Evolutionary conservation across 1,140 invertebrate genomes (phyloP).

Genomic region (Drosophila quadrilineata): DNA sequence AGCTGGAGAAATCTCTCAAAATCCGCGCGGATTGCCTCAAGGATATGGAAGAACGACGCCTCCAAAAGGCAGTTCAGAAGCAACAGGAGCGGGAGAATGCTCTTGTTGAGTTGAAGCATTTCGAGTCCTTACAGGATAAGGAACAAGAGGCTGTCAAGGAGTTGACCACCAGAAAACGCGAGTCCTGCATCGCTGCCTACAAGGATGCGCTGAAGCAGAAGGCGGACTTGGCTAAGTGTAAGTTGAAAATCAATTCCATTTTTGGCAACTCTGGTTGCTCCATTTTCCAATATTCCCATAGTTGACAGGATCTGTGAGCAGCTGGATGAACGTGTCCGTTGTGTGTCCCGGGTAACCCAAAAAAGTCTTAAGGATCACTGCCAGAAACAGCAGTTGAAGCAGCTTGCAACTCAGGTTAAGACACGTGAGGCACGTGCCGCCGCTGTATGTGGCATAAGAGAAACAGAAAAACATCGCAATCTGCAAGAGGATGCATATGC

Average conservation of each 20-base stretch:
- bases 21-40: neutral
- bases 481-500: too few species aligned
- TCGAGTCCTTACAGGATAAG: slow-evolving; percentile 30
- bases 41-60: slow-evolving; percentile 10
- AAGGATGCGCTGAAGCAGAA: slow-evolving; percentile 41
- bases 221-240: slow-evolving; percentile 30
- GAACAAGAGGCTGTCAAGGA: slow-evolving; percentile 32
- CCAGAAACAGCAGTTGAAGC: slow-evolving; percentile 14
- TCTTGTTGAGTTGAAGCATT: slow-evolving; percentile 39
- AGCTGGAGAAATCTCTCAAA: neutral
- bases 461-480: too few species aligned
- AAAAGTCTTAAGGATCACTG: slow-evolving; percentile 28
- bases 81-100: slow-evolving; percentile 22
- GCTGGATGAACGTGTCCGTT: slow-evolving; percentile 52
- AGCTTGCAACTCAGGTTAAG: neutral
- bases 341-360: slow-evolving; percentile 34
- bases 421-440: neutral
- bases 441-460: too few species aligned
- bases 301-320: slow-evolving; percentile 49
- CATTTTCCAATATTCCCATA: neutral
- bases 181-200: slow-evolving; percentile 44
- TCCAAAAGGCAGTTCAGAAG: neutral
- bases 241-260: too few species aligned
- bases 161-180: slow-evolving; percentile 17
- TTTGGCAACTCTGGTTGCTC: neutral